phyloP scores from a whole-genome alignment of 2,888 invertebrate genomes.

The Drosophila diplacantha region DNA sequence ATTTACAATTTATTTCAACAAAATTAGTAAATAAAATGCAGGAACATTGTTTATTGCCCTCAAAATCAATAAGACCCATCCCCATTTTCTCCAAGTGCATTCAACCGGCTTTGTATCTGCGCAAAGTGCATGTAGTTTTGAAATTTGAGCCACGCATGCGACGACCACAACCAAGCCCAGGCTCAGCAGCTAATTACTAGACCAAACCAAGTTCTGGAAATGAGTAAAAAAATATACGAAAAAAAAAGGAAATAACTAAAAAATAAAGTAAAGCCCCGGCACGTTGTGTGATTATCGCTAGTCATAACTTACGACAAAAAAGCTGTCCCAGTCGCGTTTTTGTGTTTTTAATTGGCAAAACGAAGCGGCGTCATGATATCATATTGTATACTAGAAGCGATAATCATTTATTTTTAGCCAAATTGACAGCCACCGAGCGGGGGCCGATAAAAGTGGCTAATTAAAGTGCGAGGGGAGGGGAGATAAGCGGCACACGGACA shows the following conservation, averaged over 20 bases:
- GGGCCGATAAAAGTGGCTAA: conserved; percentile 60
- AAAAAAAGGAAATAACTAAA: conserved; percentile 26
- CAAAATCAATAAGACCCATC: background rate
- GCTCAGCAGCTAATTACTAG: conserved; percentile 62
- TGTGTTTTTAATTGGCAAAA: conserved; percentile 68
- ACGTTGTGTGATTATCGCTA: conserved; percentile 62
- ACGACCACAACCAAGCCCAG: conserved; percentile 38
- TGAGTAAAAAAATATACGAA: conserved; percentile 24
- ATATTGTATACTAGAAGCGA: conserved; percentile 63
- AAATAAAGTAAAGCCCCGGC: conserved; percentile 21
- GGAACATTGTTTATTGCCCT: too few species aligned
- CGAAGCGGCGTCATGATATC: conserved; percentile 64
- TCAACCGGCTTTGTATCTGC: conserved; percentile 52
- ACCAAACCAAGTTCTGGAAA: conserved; percentile 54
- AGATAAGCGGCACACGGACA: conserved; percentile 10
- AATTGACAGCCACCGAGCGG: conserved; percentile 56
- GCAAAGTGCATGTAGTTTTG: conserved; percentile 71
- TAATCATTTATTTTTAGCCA: conserved; percentile 71
- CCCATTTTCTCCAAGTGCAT: background rate
- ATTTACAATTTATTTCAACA: too few species aligned
- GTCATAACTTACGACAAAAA: conserved; percentile 60
- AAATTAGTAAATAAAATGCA: too few species aligned
- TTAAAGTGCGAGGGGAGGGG: conserved; percentile 21
- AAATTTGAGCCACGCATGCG: conserved; percentile 71
- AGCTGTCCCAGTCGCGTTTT: conserved; percentile 46